Conservation (phyloP, 2,113 vertebrate species). For the Pseudonaja textilis region DNA sequence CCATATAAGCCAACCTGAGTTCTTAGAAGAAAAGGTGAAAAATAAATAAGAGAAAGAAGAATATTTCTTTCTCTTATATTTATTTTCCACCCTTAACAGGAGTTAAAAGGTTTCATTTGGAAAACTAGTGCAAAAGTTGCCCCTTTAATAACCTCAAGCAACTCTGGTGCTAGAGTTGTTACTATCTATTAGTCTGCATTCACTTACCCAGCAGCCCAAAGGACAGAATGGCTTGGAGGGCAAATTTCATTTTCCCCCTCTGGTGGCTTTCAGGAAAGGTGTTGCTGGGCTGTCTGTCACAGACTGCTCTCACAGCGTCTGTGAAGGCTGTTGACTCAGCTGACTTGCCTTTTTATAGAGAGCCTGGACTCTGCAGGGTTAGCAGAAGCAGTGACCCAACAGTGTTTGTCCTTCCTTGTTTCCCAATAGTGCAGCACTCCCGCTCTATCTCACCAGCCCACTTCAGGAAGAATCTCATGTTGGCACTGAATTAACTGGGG, state of each 20-base stretch:
- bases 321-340: conserved; percentile 47
- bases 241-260: conserved; percentile 35
- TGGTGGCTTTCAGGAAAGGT: conserved; percentile 27
- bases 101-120: neutral
- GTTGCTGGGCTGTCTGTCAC: conserved; percentile 48
- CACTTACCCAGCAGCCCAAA: conserved; percentile 64
- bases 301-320: conserved; percentile 53
- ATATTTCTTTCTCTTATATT: neutral
- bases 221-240: conserved; percentile 41
- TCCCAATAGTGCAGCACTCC: conserved; percentile 60
- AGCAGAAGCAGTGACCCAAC: conserved; percentile 68
- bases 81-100: no score
- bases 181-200: neutral
- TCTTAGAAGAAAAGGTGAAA: neutral
- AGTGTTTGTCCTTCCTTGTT: conserved; percentile 67
- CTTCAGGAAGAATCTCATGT: conserved; percentile 56
- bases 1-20: neutral
- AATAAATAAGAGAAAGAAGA: neutral
- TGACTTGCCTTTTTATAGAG: conserved; percentile 63
- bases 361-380: conserved; percentile 52
- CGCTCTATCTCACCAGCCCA: conserved; percentile 37
- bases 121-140: neutral
- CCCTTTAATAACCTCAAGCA: neutral
- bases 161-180: neutral
- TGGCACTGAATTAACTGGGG: conserved; percentile 52